Conservation (phyloP, 2,797 vertebrate genomes). For the Orestias chungarensis region DNA sequence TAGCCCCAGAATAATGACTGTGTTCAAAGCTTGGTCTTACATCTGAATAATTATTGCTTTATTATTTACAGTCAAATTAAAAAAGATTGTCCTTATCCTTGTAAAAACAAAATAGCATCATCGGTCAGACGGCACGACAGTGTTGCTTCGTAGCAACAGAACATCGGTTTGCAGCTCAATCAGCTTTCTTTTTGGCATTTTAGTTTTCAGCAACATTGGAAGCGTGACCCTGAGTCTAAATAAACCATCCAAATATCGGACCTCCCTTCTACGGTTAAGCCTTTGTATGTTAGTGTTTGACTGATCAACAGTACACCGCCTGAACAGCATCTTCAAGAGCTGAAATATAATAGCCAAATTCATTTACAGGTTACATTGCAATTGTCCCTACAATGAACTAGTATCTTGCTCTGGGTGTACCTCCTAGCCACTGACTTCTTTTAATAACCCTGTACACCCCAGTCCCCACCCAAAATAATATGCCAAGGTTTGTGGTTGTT, state of each 20-base stretch:
- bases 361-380: neutral
- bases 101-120: neutral
- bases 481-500: neutral
- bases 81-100: neutral
- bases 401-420: neutral
- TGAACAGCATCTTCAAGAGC: constrained; percentile 28
- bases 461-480: no score
- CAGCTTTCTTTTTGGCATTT: constrained; percentile 40
- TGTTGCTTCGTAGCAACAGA: constrained; percentile 19
- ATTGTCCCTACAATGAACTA: constrained; percentile 9
- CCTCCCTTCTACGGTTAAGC: constrained; percentile 33
- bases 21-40: constrained; percentile 1
- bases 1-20: neutral
- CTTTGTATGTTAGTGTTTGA: constrained; percentile 10
- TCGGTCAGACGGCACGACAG: constrained; percentile 30
- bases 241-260: constrained; percentile 53
- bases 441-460: no score
- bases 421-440: neutral
- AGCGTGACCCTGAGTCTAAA: constrained; percentile 49
- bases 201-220: constrained; percentile 35
- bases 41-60: neutral
- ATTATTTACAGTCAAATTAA: neutral
- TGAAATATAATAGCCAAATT: constrained; percentile 30
- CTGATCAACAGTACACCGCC: neutral
- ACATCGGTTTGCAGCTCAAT: constrained; percentile 51